Conservation (phyloP, 2,797 vertebrate genomes). For the Valencia hispanica region DNA sequence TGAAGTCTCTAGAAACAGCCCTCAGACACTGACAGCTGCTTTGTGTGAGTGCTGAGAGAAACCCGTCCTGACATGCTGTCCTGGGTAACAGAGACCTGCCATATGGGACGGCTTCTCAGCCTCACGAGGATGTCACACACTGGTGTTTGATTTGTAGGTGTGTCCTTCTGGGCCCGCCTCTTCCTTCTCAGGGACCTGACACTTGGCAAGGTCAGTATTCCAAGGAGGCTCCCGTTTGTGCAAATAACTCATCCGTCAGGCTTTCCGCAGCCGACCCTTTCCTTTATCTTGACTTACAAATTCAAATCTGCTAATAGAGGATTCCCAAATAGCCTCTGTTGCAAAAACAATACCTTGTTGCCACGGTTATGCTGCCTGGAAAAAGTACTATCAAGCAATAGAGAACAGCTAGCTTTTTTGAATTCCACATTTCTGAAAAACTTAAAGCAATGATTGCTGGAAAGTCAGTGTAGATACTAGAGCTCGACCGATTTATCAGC, state of each 20-base stretch:
- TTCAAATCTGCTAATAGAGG: too few species aligned
- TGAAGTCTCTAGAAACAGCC: conserved; percentile 13
- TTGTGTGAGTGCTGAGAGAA: conserved; percentile 8
- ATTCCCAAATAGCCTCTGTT: too few species aligned
- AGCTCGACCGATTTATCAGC: too few species aligned
- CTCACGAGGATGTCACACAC: conserved; percentile 22
- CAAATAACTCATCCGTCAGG: conserved; percentile 6
- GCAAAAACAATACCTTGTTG: too few species aligned
- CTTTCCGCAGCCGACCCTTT: not conserved
- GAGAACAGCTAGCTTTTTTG: not conserved
- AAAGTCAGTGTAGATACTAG: too few species aligned
- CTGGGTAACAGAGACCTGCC: conserved; percentile 21
- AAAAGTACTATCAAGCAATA: too few species aligned
- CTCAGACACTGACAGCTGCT: conserved; percentile 42
- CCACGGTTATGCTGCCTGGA: too few species aligned
- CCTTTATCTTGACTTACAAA: too few species aligned
- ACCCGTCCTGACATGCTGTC: conserved; percentile 15
- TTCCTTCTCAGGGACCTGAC: not conserved
- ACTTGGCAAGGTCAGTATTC: not conserved
- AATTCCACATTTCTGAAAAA: too few species aligned
- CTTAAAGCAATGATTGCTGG: too few species aligned
- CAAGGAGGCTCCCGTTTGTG: conserved; percentile 15
- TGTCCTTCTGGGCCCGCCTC: not conserved
- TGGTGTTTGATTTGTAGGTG: conserved; percentile 38
- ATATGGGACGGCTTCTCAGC: conserved; percentile 27